Evolutionary conservation across 2,797 vertebrate species (phyloP), one percentile per base, ranked within the genome.

Genomic region (Stomatorhinus walkeri): DNA sequence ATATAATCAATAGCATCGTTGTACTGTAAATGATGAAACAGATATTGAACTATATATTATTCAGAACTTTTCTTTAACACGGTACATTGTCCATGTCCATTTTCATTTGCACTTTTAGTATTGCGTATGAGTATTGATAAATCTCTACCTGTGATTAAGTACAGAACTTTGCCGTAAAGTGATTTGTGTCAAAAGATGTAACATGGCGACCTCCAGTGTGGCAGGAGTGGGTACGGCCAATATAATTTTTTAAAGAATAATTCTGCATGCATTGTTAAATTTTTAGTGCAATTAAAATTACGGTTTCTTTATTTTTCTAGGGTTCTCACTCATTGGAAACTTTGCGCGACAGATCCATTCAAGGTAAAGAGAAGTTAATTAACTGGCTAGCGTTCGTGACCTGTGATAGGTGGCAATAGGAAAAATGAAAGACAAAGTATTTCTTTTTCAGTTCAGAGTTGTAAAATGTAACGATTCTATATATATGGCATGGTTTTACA

Each of bases 151-250:
- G 49, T 24, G 28, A 36, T 86, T 85, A 68, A 4, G 16, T 40
- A 5, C 12, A 9, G 22, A 2, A 10, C 52, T 2, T 79, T 92
- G 16, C 90, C 93, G 93, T 93, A 94, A 95, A 94, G 76, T 14
- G 16, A 54, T 36, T 3, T 28, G 92, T 93, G 90, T 91, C 87
- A 89, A 92, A 87, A 91, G 46, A 64, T n/a, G 0, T 88, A 95
- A 92, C 48, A 96, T 96, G 96, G 95, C 95, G 90, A 19, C 93
- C 32, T 84, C 93, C 87, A 10, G 9, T 4, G 32, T 93, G 92
- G 91, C 92, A 91, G 92, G 94, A 92, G 92, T 88, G 32, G 95
- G 95, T 96, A 88, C 92, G 93, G 81, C 4, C 90, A 54, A 19
- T 14, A 22, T n/a, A 1, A n/a, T 43, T 4, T 1, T 85, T 1